A percentile compares a stretch with the other conserved stretches of the same genome.
These are phyloP conservation scores for Otocyon megalotis DNA, from an alignment of 2,113 vertebrate species.

Conservation along the genomic window DNA sequence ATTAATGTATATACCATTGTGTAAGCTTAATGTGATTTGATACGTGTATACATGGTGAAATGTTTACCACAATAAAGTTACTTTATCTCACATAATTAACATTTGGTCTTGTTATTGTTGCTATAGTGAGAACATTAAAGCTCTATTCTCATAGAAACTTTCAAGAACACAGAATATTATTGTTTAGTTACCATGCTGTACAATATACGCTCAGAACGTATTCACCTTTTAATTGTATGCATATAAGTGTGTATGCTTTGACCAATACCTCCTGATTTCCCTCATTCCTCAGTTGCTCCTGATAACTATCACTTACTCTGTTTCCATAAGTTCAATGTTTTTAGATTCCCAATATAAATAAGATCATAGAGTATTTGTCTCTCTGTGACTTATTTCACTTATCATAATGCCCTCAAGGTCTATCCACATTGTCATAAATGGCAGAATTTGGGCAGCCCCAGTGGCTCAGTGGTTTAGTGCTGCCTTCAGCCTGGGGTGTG, in stretches of 20 bases:
- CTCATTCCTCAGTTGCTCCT: background rate
- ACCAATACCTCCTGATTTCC: background rate
- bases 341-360: background rate
- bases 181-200: background rate
- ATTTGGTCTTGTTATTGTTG: background rate
- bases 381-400: background rate
- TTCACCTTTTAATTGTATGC: background rate
- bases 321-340: background rate
- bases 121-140: background rate
- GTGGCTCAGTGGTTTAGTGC: too few relatives aligned
- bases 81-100: background rate
- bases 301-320: background rate
- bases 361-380: background rate
- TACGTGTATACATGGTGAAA: background rate
- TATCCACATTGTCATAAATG: background rate
- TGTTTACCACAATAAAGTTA: background rate
- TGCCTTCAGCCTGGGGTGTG: too few relatives aligned
- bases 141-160: background rate
- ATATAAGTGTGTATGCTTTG: background rate
- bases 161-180: background rate
- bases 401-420: background rate
- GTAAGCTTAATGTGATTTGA: background rate
- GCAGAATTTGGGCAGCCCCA: background rate
- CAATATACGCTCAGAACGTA: background rate
- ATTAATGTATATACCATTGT: background rate